phyloP scores from a whole-genome alignment of 2,113 vertebrate genomes.

The Ellobius talpinus region DNA sequence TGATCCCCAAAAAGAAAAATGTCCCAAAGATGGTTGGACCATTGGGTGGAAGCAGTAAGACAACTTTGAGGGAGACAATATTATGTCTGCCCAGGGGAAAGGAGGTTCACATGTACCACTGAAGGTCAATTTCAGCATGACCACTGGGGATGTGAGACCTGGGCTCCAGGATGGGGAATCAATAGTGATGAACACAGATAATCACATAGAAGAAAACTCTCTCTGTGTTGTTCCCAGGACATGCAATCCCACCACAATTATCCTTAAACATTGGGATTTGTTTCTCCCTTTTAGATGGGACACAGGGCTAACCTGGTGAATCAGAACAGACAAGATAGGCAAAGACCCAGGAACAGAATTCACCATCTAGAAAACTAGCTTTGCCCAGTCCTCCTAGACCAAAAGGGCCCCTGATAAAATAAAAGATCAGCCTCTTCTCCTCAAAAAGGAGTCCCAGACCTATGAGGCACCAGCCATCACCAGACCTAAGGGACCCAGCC shows the following conservation, averaged over 20 bases:
- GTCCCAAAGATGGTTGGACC: neutral
- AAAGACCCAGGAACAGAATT: neutral
- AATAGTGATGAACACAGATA: neutral
- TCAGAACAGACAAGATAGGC: neutral
- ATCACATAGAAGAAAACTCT: neutral
- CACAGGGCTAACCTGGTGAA: neutral
- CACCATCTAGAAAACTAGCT: neutral
- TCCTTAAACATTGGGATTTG: neutral
- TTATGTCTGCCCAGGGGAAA: neutral
- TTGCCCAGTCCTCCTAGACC: neutral
- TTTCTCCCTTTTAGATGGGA: neutral
- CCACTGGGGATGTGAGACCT: neutral
- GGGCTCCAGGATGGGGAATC: neutral
- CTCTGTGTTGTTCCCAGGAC: neutral
- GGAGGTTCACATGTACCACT: neutral
- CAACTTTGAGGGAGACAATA: neutral
- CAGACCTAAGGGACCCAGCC: no score
- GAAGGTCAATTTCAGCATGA: neutral
- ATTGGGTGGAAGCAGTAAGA: neutral
- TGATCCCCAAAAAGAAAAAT: neutral
- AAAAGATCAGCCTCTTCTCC: neutral
- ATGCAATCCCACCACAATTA: neutral
- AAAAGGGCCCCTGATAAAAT: neutral
- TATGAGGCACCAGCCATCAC: neutral
- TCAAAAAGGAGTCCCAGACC: neutral